Base-by-base conservation (phyloP, 1,140 invertebrate species). In the Chymomyza costata region DNA sequence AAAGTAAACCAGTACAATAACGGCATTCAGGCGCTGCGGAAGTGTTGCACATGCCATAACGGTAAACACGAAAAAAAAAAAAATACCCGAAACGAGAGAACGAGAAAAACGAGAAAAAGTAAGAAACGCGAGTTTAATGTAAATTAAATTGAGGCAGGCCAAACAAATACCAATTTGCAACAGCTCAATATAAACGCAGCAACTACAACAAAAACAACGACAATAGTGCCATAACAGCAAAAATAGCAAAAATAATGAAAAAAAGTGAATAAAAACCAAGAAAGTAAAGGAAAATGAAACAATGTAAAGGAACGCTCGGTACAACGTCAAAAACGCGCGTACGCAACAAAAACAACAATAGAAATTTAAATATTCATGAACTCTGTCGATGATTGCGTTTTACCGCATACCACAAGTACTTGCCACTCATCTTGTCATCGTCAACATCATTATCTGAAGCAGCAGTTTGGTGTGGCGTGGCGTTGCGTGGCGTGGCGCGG, bases 301-400 rank as follows among this genome's bases (percentile, higher is more conserved):
- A n/a, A 35, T 32, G 10, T 11, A 21, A 13, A 46, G 17, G 8
- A 40, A 44, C 21, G 17, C 13, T n/a, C n/a, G n/a, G n/a, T n/a
- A n/a, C n/a, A 30, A 13, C 39, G 50, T 28, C 18, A 8, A 21
- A 37, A 34, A 34, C 31, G 13, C 7, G 28, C 34, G 50, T 39
- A 43, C 21, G 31, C 41, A 31, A 64, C 28, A 54, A n/a, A n/a
- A n/a, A 41, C 60, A 60, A 74, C 70, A 76, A 74, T 61, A 58
- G 69, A 55, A 58, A 58, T 69, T 76, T 62, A 76, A 76, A 76
- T 76, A 76, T 76, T 76, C 70, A 76, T 76, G 70, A 76, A 58
- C 44, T 38, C n/a, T 62, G 48, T 49, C 62, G 53, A 65, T 65
- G 50, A 59, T 65, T 64, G 58, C 48, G 45, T 17, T 48, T 19